Evolutionary conservation across 2,797 vertebrate genomes (phyloP).

Genomic region (Enteromius thamalakanensis): DNA sequence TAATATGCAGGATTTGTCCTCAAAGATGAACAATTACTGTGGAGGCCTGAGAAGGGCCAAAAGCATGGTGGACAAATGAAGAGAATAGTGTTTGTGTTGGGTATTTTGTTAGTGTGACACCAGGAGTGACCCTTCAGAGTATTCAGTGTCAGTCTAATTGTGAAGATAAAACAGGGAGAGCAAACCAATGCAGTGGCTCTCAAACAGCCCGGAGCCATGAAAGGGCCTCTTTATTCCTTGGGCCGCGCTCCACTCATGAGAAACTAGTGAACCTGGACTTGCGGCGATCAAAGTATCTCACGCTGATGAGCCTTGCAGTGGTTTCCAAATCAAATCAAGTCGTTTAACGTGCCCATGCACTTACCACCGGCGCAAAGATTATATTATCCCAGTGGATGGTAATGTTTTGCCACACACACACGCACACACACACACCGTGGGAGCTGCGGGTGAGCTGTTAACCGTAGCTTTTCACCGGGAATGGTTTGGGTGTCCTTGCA

Average conservation of each 20-base stretch:
- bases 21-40: conserved; percentile 56
- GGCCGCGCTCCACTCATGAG: conserved; percentile 54
- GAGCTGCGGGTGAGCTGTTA: conserved; percentile 42
- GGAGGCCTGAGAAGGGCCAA: conserved; percentile 52
- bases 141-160: conserved; percentile 65
- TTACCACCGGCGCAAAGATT: background rate
- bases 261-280: conserved; percentile 61
- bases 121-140: conserved; percentile 63
- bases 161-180: conserved; percentile 59
- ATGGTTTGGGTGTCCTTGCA: conserved; percentile 54
- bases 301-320: conserved; percentile 16
- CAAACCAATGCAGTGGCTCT: conserved; percentile 60
- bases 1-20: conserved; percentile 58
- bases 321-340: conserved; percentile 13
- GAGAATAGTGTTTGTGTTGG: conserved; percentile 63
- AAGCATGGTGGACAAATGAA: conserved; percentile 56
- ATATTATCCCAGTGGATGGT: conserved; percentile 32
- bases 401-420: conserved; percentile 48
- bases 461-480: conserved; percentile 41
- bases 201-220: conserved; percentile 58
- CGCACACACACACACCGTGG: conserved; percentile 18
- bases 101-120: conserved; percentile 62
- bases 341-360: conserved; percentile 10
- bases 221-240: conserved; percentile 60
- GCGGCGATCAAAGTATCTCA: conserved; percentile 5